phyloP scores from a whole-genome alignment of 2,888 invertebrate genomes.

The Eulithis testata region DNA sequence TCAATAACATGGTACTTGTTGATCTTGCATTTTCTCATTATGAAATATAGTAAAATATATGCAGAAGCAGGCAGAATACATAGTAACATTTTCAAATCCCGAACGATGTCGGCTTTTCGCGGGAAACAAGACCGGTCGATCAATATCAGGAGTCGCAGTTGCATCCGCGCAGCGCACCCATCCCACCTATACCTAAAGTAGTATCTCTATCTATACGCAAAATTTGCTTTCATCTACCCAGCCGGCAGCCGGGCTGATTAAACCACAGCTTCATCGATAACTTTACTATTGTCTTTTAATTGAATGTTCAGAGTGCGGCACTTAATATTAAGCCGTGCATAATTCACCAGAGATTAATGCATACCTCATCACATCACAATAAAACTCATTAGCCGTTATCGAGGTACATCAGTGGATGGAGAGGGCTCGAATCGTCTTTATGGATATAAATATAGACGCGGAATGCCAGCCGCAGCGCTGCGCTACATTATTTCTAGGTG shows the following conservation, averaged over 20 bases:
- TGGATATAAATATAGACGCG: no score
- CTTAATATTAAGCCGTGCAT: not conserved
- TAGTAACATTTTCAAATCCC: not conserved
- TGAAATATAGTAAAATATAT: no score
- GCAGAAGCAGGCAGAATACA: no score
- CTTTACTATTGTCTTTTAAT: not conserved
- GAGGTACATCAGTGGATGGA: no score
- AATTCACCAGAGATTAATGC: no score
- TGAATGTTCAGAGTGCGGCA: not conserved
- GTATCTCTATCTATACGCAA: not conserved
- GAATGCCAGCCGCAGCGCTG: no score
- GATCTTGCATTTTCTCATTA: no score
- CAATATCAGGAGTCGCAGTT: conserved; percentile 25
- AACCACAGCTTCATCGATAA: conserved; percentile 8
- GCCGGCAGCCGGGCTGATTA: conserved; percentile 4
- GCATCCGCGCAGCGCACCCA: conserved; percentile 30
- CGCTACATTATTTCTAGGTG: no score
- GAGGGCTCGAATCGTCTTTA: no score
- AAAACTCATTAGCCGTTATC: no score
- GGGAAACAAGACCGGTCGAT: conserved; percentile 12
- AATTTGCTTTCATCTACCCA: not conserved
- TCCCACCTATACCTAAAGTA: not conserved
- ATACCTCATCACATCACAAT: no score
- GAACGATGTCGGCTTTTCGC: not conserved
- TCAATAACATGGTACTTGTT: no score